These are phyloP conservation scores for Sminthurinus aureus DNA, from an alignment of 2,888 invertebrate genomes.

Conservation along the genomic window DNA sequence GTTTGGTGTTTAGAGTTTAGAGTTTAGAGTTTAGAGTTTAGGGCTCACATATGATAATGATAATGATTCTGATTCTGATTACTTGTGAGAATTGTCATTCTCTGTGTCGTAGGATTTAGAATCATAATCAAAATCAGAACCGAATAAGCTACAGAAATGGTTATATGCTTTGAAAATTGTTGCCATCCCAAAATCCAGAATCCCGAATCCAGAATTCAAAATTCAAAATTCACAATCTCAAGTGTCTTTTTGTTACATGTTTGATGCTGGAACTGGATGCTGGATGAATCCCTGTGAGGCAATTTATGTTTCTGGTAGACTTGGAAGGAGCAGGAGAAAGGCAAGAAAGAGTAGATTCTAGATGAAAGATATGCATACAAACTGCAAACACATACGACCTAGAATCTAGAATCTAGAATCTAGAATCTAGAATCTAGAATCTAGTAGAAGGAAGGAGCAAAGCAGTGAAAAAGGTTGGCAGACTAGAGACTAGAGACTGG, in stretches of 20 bases:
- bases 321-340: not conserved
- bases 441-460: slow-evolving; percentile 4
- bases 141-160: not conserved
- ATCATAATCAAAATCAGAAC: not conserved
- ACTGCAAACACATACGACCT: not conserved
- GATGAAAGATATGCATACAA: not conserved
- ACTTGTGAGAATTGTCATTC: not conserved
- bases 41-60: not conserved
- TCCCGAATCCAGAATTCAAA: too few relatives aligned
- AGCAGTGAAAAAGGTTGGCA: slow-evolving; percentile 5
- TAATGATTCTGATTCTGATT: too few relatives aligned
- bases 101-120: not conserved
- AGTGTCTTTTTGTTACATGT: too few relatives aligned
- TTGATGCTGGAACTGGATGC: not conserved
- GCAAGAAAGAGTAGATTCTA: not conserved
- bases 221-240: too few relatives aligned
- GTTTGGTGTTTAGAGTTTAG: too few relatives aligned
- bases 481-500: not conserved
- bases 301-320: slow-evolving; percentile 25
- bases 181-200: not conserved
- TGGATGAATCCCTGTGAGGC: slow-evolving; percentile 32
- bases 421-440: not conserved
- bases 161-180: not conserved
- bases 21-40: not conserved
- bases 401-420: too few relatives aligned